These are phyloP conservation scores for Zosterops hypoxanthus DNA, from an alignment of 2,113 vertebrate genomes.

Conservation along the genomic window DNA sequence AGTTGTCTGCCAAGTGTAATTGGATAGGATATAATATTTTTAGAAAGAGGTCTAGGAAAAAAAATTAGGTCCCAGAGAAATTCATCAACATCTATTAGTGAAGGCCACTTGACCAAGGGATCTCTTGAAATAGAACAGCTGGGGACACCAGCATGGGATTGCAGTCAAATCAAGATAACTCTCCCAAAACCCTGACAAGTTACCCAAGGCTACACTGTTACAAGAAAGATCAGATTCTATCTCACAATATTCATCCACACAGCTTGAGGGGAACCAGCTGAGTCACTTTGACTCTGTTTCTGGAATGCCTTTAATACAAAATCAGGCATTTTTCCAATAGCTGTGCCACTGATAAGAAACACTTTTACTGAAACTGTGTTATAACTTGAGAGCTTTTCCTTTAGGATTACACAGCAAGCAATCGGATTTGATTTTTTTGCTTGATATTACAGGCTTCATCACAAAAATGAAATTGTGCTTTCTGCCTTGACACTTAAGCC, in stretches of 20 bases:
- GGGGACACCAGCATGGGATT: background rate
- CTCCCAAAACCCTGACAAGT: background rate
- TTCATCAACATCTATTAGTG: background rate
- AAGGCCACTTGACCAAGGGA: background rate
- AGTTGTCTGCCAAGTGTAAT: background rate
- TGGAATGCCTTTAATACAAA: conserved; percentile 9
- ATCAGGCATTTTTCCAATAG: conserved; percentile 10
- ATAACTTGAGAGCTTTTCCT: conserved; percentile 32
- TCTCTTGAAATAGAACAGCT: background rate
- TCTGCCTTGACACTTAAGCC: background rate
- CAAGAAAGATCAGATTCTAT: background rate
- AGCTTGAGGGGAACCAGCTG: background rate
- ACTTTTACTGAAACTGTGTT: conserved; percentile 19
- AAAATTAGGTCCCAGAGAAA: background rate
- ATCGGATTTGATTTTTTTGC: conserved; percentile 16
- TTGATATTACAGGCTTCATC: conserved; percentile 28
- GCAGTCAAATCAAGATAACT: background rate
- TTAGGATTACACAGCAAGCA: conserved; percentile 43
- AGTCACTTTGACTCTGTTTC: conserved; percentile 13
- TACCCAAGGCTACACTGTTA: background rate
- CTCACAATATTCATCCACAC: background rate
- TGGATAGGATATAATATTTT: background rate
- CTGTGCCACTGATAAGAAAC: conserved; percentile 30
- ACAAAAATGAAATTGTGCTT: conserved; percentile 21
- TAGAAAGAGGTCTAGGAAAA: background rate